Evolutionary conservation across 2,113 vertebrate species (phyloP).

Genomic region (Telmatochromis brichardi): DNA sequence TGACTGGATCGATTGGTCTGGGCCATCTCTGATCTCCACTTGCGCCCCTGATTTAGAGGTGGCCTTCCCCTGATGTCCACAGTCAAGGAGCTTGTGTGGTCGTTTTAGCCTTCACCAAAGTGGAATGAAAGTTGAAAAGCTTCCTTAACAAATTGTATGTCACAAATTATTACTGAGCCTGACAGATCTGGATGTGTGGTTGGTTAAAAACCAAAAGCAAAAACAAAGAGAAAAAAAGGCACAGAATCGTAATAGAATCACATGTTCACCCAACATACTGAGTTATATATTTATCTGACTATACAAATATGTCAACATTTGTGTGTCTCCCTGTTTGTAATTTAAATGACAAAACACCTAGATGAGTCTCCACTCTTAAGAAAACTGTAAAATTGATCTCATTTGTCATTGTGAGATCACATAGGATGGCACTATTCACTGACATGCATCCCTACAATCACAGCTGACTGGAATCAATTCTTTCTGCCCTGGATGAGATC

Average conservation of each 20-base stretch:
- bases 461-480: conserved; percentile 50
- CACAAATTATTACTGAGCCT: neutral
- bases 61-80: conserved; percentile 5
- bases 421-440: conserved; percentile 23
- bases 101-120: neutral
- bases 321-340: neutral
- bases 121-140: conserved; percentile 5
- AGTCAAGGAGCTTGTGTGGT: conserved; percentile 8
- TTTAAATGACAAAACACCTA: neutral
- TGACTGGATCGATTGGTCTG: conserved; percentile 16
- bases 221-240: neutral
- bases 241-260: neutral
- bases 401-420: conserved; percentile 36
- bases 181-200: neutral
- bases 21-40: neutral
- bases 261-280: neutral
- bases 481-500: conserved; percentile 46
- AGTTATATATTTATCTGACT: neutral
- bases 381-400: conserved; percentile 34
- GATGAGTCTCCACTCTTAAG: neutral
- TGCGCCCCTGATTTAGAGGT: conserved; percentile 42
- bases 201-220: no score
- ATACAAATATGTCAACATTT: neutral
- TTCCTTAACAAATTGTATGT: neutral
- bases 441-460: conserved; percentile 25